Base-by-base conservation (phyloP, 1,140 invertebrate species). In the Anadara kagoshimensis region DNA sequence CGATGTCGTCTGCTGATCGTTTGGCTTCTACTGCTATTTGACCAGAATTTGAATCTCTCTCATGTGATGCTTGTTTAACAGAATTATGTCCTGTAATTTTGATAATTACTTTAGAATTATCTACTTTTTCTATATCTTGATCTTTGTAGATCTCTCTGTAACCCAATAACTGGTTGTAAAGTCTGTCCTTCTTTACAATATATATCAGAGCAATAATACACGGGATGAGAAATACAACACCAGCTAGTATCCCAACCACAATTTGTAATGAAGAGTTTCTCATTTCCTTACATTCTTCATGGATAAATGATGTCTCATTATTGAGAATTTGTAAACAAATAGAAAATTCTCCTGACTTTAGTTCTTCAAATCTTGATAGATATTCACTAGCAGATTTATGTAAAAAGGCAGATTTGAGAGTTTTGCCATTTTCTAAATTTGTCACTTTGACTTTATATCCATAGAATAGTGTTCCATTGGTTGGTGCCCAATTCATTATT, bases 181-280 rank as follows among this genome's bases (percentile, higher is more conserved):
- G 2, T 7, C 29, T 3, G 29, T 36, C 29, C 7, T 36, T 36
- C 29, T 36, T 36, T 7, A 80, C 53, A 24, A 85, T 75, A n/a
- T 73, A 80, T 18, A 59, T 43, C 12, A 85, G 51, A 11, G 56
- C 74, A 5, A 72, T 24, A 0, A 76, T 58, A 53, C 80, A 83
- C 0, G 83, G 83, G 53, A 83, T 69, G 11, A 85, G 45, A 65
- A 83, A 83, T 43, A 85, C 66, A 0, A 77, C 62, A 4, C 82
- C 83, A 12, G 83, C 83, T 12, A 83, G 47, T 53, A 85, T 83
- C 22, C 83, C 83, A 20, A 80, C 77, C 4, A 83, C 53, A 16
- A 77, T 71, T 43, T 64, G 62, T 36, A 64, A 53, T 20, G 49
- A 26, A 14, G 66, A 36, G 12, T 56, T 47, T 7, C 69, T 20